Evolutionary conservation across 2,888 invertebrate genomes (phyloP).

Genomic region (Auanema sp.): DNA sequence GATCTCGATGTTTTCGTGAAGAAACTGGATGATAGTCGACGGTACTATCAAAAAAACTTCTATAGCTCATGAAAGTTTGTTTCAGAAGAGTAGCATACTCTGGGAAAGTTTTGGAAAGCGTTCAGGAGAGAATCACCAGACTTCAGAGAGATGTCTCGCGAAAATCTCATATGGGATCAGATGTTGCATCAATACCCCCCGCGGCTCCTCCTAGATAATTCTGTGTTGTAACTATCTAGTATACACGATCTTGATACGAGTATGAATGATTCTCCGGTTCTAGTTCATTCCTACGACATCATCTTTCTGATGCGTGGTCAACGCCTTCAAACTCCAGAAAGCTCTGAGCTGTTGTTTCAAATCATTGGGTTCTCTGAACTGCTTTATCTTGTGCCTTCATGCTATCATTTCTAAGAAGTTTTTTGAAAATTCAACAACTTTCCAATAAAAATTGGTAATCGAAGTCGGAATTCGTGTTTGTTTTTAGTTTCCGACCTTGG

Average conservation of each 20-base stretch:
- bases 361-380: no score
- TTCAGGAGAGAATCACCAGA: conserved; percentile 47
- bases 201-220: conserved; percentile 21
- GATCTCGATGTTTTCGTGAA: conserved; percentile 45
- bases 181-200: conserved; percentile 18
- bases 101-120: conserved; percentile 23
- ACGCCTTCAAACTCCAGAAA: no score
- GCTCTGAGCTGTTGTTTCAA: no score
- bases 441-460: no score
- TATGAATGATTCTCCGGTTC: no score
- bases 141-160: conserved; percentile 52
- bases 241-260: neutral
- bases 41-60: conserved; percentile 13
- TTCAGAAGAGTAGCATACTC: conserved; percentile 19
- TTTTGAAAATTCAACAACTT: no score
- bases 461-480: no score
- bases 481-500: no score
- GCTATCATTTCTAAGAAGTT: no score
- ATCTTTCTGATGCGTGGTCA: no score
- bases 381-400: no score
- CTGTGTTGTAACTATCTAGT: neutral
- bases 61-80: neutral
- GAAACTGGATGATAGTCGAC: conserved; percentile 50
- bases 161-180: conserved; percentile 34
- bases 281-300: no score